phyloP scores from a whole-genome alignment of 1,140 invertebrate genomes.

The Procambarus clarkii region DNA sequence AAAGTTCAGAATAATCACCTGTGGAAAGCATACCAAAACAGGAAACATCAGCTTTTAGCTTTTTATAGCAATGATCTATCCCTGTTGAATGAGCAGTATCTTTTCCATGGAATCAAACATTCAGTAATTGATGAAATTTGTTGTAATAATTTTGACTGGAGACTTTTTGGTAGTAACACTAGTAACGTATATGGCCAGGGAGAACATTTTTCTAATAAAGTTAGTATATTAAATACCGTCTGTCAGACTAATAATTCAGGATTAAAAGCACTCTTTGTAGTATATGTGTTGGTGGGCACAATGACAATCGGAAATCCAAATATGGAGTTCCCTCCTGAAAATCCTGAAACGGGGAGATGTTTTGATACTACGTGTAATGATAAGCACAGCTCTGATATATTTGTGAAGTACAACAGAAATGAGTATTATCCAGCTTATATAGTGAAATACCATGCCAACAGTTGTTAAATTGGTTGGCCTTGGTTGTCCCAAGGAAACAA shows the following conservation, averaged over 20 bases:
- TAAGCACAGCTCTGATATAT: conserved; percentile 27
- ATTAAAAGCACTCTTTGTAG: conserved; percentile 48
- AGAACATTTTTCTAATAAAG: conserved; percentile 66
- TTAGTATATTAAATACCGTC: conserved; percentile 36
- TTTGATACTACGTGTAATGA: conserved; percentile 69
- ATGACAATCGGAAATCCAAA: conserved; percentile 36
- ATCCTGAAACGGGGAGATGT: conserved; percentile 21
- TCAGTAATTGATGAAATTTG: conserved; percentile 62
- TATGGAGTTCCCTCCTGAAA: conserved; percentile 60
- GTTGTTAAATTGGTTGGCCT: too few relatives aligned
- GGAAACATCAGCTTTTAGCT: conserved; percentile 47
- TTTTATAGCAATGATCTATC: conserved; percentile 7
- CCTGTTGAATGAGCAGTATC: conserved; percentile 63
- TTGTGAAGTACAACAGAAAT: conserved; percentile 70
- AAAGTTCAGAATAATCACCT: conserved; percentile 57
- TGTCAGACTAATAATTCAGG: conserved; percentile 16
- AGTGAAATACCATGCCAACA: conserved; percentile 2
- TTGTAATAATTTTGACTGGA: conserved; percentile 66
- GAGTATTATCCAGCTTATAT: conserved; percentile 71
- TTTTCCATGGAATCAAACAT: conserved; percentile 67
- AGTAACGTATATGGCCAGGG: conserved; percentile 64
- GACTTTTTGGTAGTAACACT: conserved; percentile 67
- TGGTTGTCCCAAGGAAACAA: not conserved
- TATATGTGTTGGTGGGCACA: conserved; percentile 60
- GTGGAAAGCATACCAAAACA: conserved; percentile 69